Base-by-base conservation (phyloP, 2,888 invertebrate genomes). In the Galerucella nymphaeae region DNA sequence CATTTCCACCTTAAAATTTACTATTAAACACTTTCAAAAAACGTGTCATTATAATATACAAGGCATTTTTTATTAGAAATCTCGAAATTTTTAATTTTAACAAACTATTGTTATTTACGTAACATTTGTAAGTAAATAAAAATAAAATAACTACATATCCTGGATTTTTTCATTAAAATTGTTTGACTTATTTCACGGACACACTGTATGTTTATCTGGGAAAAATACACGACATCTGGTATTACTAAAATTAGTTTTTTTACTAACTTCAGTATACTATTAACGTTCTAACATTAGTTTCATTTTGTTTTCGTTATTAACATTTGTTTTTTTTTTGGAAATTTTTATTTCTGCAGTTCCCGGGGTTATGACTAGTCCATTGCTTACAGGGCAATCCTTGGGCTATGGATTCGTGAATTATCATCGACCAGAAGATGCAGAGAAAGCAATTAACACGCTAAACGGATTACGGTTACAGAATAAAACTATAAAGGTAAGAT, bases 391-490 rank as follows among this genome's bases (percentile, higher is more conserved):
- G 83, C 99, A 99, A 89, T 98, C 98, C 89, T 92, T 99, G 85
- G 99, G 99, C 83, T 99, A 99, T 89, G 99, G 99, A 81, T 99
- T 99, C 89, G 99, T 99, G 85, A 99, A 99, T 90, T 99, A 99
- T 89, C 96, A 97, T 87, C 93, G 96, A 80, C 92, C 96, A 69
- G 97, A 98, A 88, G 99, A 99, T 88, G 99, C 99, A 75, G 96
- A 97, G 87, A 98, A 99, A 89, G 99, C 99, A 76, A 98, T 99
- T 87, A 94, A 95, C 88, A 97, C 98, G 71, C 91, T 99, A 81
- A 99, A 99, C 88, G 99, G 99, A 77, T 92, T 99, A 81, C 92
- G 99, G 79, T 91, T 99, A 81, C 99, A 99, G 88, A 99, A 99
- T 88, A 99, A 99, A 91, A 99, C 98, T 62, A 99, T 99, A 84